Evolutionary conservation across 2,113 vertebrate genomes (phyloP).

Genomic region (Dipodomys stephensi): DNA sequence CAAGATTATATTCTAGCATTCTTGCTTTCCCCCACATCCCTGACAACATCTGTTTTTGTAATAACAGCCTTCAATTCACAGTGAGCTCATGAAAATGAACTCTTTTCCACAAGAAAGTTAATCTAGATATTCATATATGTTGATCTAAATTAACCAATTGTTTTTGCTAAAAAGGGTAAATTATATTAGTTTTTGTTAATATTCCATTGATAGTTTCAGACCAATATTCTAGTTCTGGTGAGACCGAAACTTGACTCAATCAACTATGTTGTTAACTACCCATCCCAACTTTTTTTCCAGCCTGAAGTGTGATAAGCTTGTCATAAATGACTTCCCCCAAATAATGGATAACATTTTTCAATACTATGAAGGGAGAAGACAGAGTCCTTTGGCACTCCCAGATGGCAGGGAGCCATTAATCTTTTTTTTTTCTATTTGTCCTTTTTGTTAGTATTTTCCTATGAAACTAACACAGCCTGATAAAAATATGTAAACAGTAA

Average conservation of each 20-base stretch:
- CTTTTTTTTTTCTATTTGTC: constrained; percentile 45
- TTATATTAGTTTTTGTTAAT: not conserved
- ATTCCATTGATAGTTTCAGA: constrained; percentile 31
- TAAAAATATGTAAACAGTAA: constrained; percentile 20
- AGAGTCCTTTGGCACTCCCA: constrained; percentile 64
- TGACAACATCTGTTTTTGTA: too few species aligned
- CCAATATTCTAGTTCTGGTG: not conserved
- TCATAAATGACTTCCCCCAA: constrained; percentile 72
- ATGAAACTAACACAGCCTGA: constrained; percentile 34
- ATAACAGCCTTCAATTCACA: not conserved
- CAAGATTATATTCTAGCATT: too few species aligned
- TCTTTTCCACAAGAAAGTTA: not conserved
- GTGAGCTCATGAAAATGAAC: not conserved
- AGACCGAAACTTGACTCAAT: constrained; percentile 37
- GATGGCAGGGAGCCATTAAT: constrained; percentile 67
- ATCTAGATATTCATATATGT: not conserved
- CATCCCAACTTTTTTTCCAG: constrained; percentile 24
- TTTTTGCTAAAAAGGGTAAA: not conserved
- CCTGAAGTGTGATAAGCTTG: constrained; percentile 65
- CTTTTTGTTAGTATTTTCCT: constrained; percentile 45
- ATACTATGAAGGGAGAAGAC: constrained; percentile 56
- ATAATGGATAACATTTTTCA: constrained; percentile 77
- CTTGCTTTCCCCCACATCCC: too few species aligned
- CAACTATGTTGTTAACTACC: constrained; percentile 44
- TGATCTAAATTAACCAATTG: not conserved